Conservation (phyloP, 2,113 vertebrate species). For the Polypterus senegalus region DNA sequence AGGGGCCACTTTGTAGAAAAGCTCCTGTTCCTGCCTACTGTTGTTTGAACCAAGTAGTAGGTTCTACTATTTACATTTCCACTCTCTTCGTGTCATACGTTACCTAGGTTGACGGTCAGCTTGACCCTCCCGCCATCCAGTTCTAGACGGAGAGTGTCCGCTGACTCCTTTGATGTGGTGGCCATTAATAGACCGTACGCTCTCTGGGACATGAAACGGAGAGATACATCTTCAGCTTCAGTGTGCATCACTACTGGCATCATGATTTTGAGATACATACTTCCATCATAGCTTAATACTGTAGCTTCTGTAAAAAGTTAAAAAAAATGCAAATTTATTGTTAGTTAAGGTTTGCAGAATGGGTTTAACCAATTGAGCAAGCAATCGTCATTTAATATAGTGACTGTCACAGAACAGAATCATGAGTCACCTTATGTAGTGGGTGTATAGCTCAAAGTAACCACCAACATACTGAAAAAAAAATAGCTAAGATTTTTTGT, state of each 20-base stretch:
- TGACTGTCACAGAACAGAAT: too few relatives aligned
- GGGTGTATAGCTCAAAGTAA: too few relatives aligned
- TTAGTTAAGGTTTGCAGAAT: neutral
- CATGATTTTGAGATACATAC: conserved; percentile 87
- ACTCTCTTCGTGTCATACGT: conserved; percentile 18
- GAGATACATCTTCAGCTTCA: conserved; percentile 81
- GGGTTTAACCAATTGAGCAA: neutral
- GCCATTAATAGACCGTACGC: conserved; percentile 86
- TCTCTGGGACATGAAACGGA: conserved; percentile 87
- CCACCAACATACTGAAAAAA: too few relatives aligned
- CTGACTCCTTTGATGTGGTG: conserved; percentile 86
- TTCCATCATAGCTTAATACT: conserved; percentile 83
- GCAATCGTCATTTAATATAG: neutral
- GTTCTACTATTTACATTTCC: too few relatives aligned
- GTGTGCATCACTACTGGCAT: conserved; percentile 71
- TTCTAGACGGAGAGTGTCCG: conserved; percentile 84
- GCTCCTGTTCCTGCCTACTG: too few relatives aligned
- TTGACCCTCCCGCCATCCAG: conserved; percentile 82
- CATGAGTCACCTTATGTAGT: too few relatives aligned
- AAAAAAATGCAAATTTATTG: neutral
- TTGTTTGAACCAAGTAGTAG: too few relatives aligned
- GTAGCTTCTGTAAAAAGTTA: conserved; percentile 59
- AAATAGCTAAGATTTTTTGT: too few relatives aligned
- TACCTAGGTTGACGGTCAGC: conserved; percentile 93
- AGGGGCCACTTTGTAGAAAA: too few relatives aligned